Conservation (phyloP, 2,113 vertebrate genomes). For the Zosterops japonicus region DNA sequence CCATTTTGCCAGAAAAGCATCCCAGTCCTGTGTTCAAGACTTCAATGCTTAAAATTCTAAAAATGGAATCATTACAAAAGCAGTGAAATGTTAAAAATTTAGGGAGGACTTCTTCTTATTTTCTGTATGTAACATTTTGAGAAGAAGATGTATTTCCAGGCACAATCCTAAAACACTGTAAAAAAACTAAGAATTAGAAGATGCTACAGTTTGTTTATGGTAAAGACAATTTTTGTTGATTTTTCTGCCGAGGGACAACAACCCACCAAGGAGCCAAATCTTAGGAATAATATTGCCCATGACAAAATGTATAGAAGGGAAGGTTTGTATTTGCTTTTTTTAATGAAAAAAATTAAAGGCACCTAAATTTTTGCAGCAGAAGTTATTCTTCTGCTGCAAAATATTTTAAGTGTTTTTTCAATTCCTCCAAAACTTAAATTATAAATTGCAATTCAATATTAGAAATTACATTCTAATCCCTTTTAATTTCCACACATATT, state of each 20-base stretch:
- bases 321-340: not conserved
- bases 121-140: not conserved
- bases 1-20: not conserved
- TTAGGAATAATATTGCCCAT: not conserved
- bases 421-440: not conserved
- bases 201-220: not conserved
- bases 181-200: not conserved
- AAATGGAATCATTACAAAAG: not conserved
- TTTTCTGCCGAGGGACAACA: not conserved
- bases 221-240: not conserved
- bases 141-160: not conserved
- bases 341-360: not conserved
- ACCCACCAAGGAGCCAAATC: rapidly evolving
- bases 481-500: not conserved
- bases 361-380: not conserved
- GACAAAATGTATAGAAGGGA: not conserved
- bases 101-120: not conserved
- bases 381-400: not conserved
- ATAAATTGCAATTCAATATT: not conserved
- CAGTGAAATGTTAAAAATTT: not conserved
- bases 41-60: not conserved
- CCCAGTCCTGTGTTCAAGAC: not conserved
- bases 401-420: not conserved
- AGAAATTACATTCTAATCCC: not conserved
- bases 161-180: not conserved